Base-by-base conservation (phyloP, 2,797 vertebrate genomes). In the Bovichtus diacanthus region DNA sequence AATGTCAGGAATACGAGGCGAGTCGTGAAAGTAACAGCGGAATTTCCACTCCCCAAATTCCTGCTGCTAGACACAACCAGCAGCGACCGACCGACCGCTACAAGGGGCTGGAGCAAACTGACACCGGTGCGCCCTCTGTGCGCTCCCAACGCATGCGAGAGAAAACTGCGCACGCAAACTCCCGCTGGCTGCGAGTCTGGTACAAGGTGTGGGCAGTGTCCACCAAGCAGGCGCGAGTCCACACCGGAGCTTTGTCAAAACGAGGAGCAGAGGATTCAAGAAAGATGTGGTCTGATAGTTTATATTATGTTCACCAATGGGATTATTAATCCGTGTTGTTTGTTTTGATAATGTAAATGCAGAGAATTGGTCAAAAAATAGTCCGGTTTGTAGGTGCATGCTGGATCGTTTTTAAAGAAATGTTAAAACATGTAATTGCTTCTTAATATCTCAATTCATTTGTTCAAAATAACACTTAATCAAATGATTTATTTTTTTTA, bases 41-140 rank as follows among this genome's bases (percentile, higher is more conserved):
- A 76, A 89, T 89, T 78, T 90, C 86, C 90, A 87, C 90, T 90
- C 88, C 87, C 81, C 70, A 68, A 85, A 83, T 79, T 83, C 88
- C 81, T 73, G 69, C 80, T 72, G 63, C 29, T 19, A 74, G 72
- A 78, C 80, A 71, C 75, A 78, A 58, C 49, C 76, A 72, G 70
- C 78, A 84, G 81, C 82, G 39, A 81, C 10, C 36, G 39, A 81
- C 10, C 36, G 80, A 76, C 69, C 31, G 81, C 19, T 78, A 16
- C 50, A 3, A 68, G 83, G n/a, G 55, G 76, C 86, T 80, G 84
- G 80, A 82, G 86, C 77, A 13, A 36, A 91, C 74, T 89, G 87
- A 86, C 86, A 83, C 84, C 82, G 46, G 73, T 86, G 92, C 89
- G 86, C 85, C 79, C 90, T 86, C 81, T 47, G 85, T 80, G 86